Evolutionary conservation across 2,797 vertebrate genomes (phyloP).

Genomic region (Arctocebus calabarensis): DNA sequence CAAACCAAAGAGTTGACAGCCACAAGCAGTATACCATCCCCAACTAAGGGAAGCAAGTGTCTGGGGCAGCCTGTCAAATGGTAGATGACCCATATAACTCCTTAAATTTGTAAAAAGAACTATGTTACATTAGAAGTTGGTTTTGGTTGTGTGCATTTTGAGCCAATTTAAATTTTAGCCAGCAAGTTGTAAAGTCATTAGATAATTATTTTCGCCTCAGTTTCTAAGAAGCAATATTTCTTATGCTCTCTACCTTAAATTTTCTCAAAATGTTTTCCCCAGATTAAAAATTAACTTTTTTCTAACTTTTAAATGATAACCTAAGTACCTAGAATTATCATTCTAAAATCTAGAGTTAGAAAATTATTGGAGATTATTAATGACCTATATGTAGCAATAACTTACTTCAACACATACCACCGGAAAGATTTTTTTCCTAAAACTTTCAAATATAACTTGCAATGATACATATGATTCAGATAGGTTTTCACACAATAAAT

Average conservation of each 20-base stretch:
- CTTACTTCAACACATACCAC: not conserved
- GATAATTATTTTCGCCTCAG: not conserved
- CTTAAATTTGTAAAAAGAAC: not conserved
- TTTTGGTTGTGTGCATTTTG: slow-evolving; percentile 12
- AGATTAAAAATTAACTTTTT: not conserved
- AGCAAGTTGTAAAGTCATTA: not conserved
- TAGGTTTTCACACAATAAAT: not conserved
- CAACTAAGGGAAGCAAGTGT: not conserved
- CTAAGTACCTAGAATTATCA: not conserved
- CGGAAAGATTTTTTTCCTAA: not conserved
- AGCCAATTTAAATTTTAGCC: not conserved
- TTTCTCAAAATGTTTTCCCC: not conserved
- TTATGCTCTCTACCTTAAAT: not conserved
- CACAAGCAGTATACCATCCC: not conserved
- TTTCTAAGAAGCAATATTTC: slow-evolving; percentile 1
- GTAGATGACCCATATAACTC: not conserved
- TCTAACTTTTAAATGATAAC: not conserved
- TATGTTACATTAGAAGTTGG: not conserved
- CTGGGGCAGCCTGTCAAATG: not conserved
- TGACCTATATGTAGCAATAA: not conserved
- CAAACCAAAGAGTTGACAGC: not conserved
- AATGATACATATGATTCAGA: not conserved
- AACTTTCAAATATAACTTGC: not conserved
- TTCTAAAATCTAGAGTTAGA: slow-evolving; percentile 6
- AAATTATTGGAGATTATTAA: slow-evolving; percentile 15